A percentile compares a stretch with the other conserved stretches of the same genome.
Evolutionary conservation across 1,140 invertebrate species (phyloP).

Genomic region (Drosophila saltans): DNA sequence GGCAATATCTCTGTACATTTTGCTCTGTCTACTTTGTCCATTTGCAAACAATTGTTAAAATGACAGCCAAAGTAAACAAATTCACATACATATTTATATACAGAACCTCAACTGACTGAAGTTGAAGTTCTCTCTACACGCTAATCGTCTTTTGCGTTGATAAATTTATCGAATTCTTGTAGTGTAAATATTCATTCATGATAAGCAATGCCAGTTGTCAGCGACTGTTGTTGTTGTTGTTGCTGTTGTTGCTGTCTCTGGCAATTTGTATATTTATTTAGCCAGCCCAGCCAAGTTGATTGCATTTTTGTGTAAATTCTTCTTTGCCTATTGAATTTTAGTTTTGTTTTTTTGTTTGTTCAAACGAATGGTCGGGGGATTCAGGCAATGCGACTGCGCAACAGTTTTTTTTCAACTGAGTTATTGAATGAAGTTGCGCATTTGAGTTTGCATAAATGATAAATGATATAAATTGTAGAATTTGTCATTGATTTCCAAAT

Average conservation of each 20-base stretch:
- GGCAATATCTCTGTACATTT: not conserved
- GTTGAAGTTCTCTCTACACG: not conserved
- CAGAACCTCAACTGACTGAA: not conserved
- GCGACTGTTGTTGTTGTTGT: slow-evolving; percentile 16
- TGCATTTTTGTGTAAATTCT: slow-evolving; percentile 24
- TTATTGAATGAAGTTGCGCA: slow-evolving; percentile 9
- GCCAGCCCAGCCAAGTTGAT: slow-evolving; percentile 12
- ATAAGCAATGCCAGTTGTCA: slow-evolving; percentile 18
- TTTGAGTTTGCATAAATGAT: slow-evolving; percentile 10
- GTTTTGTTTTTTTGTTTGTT: slow-evolving; percentile 12
- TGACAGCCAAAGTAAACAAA: not conserved
- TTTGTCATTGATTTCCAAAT: slow-evolving; percentile 13
- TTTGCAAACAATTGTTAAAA: slow-evolving; percentile 7
- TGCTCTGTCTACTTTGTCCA: not conserved
- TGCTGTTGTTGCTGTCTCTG: slow-evolving; percentile 1
- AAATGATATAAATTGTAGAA: slow-evolving; percentile 1
- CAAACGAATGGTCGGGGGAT: too few species aligned
- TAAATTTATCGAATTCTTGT: slow-evolving; percentile 20
- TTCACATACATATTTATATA: not conserved
- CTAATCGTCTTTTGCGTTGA: slow-evolving; percentile 20
- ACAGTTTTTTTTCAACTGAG: slow-evolving; percentile 1
- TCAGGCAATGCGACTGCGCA: slow-evolving; percentile 13
- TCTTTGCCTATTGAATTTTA: slow-evolving; percentile 2
- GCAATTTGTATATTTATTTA: slow-evolving; percentile 21
- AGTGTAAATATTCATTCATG: slow-evolving; percentile 23